Percentiles rank a stretch among this genome's conserved stretches.
These are phyloP conservation scores for Arrhamphus sclerolepis DNA, from an alignment of 2,797 vertebrate genomes.

Conservation along the genomic window DNA sequence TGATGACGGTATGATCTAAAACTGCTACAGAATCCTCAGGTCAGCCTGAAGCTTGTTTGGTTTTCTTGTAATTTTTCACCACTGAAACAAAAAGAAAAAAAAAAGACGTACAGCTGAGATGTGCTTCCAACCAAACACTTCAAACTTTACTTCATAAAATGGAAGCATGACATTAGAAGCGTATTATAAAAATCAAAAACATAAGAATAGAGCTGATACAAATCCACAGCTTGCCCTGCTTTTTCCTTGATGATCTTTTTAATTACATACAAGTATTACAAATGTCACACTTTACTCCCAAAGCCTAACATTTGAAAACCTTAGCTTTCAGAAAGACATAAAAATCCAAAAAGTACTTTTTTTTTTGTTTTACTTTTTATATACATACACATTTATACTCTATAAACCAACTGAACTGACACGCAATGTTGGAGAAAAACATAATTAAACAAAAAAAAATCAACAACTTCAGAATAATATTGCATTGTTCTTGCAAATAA, in stretches of 20 bases:
- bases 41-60: too few species aligned
- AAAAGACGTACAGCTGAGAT: too few species aligned
- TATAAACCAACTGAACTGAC: background rate
- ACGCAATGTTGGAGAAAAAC: background rate
- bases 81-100: too few species aligned
- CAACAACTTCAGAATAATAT: conserved; percentile 13
- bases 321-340: background rate
- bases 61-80: too few species aligned
- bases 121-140: too few species aligned
- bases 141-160: background rate
- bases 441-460: background rate
- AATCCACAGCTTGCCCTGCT: conserved; percentile 20
- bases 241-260: background rate
- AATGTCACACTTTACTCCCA: background rate
- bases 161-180: background rate
- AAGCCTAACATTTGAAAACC: background rate
- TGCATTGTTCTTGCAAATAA: conserved; percentile 52
- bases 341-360: background rate
- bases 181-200: conserved; percentile 39
- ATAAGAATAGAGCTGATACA: conserved; percentile 19
- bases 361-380: background rate
- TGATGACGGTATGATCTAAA: too few species aligned
- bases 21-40: too few species aligned
- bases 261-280: background rate
- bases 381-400: background rate